Evolutionary conservation across 2,113 vertebrate species (phyloP), one percentile per base, ranked within the genome.

Genomic region (Candoia aspera): DNA sequence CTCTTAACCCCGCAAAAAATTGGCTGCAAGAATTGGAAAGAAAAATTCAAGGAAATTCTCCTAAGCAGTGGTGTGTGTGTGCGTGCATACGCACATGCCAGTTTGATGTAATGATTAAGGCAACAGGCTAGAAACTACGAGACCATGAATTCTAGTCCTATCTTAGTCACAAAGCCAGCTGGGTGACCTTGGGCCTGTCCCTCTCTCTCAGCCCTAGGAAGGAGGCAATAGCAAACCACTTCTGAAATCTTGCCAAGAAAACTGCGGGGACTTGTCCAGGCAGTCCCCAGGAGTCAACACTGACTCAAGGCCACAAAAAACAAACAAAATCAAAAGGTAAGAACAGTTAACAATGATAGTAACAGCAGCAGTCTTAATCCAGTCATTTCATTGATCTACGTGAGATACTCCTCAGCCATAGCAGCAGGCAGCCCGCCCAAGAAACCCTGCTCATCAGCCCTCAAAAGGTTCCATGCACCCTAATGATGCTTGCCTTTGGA

Each of bases 381-480:
- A 68, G 46, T 88, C 79, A 59, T 12, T 54, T 89, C 86, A 64
- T 12, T 10, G 79, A 42, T 46, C 92, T 26, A 23, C 49, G 91
- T 58, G 1, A 86, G 79, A 60, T 83, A 29, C 8, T 57, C 13
- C 55, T 60, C 59, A 59, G 53, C 84, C n/a, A 85, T 49, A 84
- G 42, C 88, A 59, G 37, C 49, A 37, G 55, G 23, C 46, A 87
- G 15, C 9, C 2, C 0, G 42, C 92, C 92, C 92, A 17, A 92
- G 91, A 62, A 60, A 0, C 55, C 88, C 46, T 84, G 37, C 86
- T 91, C 57, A 93, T 55, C 0, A 0, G 60, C 93, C n/a, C 23
- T 83, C 60, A 68, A 91, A 95, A 92, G 94, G 49, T 92, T 95
- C 86, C 68, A 62, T n/a, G 85, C 93, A 89, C 93, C 86, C 94